These are phyloP conservation scores for Pilophorus perplexus DNA, from an alignment of 2,888 invertebrate species.

Conservation along the genomic window DNA sequence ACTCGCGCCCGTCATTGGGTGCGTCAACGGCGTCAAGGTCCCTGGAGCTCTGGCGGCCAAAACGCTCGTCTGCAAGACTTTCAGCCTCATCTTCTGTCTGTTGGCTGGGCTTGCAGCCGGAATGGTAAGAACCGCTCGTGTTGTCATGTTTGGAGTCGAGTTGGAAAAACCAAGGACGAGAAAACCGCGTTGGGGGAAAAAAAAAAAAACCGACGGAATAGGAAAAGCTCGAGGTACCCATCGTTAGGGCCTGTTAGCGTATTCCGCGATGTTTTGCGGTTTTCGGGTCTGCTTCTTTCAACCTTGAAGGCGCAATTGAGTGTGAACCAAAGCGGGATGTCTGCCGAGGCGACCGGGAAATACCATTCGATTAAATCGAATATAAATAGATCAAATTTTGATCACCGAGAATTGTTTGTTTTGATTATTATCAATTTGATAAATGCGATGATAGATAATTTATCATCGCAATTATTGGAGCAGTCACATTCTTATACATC, in stretches of 20 bases:
- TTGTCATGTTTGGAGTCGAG: too few species aligned
- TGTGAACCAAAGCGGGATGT: too few species aligned
- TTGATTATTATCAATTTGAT: too few species aligned
- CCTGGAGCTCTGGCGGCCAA: constrained; percentile 59
- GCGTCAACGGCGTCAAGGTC: constrained; percentile 61
- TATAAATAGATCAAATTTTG: too few species aligned
- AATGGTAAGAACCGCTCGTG: constrained; percentile 57
- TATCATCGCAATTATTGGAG: too few species aligned
- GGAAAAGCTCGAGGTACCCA: neutral
- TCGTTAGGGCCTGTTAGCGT: neutral
- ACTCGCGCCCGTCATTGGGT: constrained; percentile 62
- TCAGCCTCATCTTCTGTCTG: constrained; percentile 59
- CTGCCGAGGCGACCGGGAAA: too few species aligned
- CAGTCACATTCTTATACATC: too few species aligned
- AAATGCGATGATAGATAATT: too few species aligned
- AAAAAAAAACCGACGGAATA: neutral
- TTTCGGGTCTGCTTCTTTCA: constrained; percentile 10
- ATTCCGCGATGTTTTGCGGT: constrained; percentile 27
- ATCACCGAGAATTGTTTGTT: too few species aligned
- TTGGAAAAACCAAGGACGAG: too few species aligned
- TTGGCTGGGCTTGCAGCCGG: constrained; percentile 61
- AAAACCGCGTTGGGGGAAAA: too few species aligned
- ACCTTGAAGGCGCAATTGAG: constrained; percentile 22
- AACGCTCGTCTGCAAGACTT: constrained; percentile 58
- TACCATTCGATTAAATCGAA: too few species aligned